These are phyloP conservation scores for Heliconius ismenius DNA, from an alignment of 2,888 invertebrate species.

Conservation along the genomic window DNA sequence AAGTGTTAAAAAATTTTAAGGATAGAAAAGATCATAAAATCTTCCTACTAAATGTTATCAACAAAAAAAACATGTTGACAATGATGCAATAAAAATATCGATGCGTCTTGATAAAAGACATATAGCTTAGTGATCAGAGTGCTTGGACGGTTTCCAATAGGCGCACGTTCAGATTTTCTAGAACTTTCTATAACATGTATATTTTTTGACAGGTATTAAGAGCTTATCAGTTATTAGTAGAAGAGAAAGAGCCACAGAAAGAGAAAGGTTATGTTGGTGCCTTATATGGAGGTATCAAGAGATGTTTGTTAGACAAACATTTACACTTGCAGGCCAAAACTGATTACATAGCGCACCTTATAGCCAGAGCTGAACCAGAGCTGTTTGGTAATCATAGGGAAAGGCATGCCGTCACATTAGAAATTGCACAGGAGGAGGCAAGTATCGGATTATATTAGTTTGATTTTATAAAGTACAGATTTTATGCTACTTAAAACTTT, in stretches of 20 bases:
- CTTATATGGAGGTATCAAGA: conserved; percentile 92
- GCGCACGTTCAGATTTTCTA: not conserved
- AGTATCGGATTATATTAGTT: conserved; percentile 27
- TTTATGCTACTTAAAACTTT: not conserved
- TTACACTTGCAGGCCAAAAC: conserved; percentile 93
- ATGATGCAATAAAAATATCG: not conserved
- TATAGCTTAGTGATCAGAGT: not conserved
- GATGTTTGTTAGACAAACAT: conserved; percentile 92
- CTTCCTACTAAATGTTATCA: too few relatives aligned
- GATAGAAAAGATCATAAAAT: not conserved
- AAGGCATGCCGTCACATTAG: conserved; percentile 97
- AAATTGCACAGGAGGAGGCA: conserved; percentile 96
- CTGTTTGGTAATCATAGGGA: conserved; percentile 93
- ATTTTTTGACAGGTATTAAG: conserved; percentile 79
- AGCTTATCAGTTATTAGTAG: conserved; percentile 93
- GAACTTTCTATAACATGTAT: not conserved
- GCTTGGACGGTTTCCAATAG: not conserved
- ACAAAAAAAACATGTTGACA: too few relatives aligned
- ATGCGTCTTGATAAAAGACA: not conserved
- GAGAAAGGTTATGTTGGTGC: conserved; percentile 95
- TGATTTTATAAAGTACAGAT: not conserved
- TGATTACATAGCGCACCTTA: conserved; percentile 93
- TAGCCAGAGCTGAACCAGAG: conserved; percentile 95
- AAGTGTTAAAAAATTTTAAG: not conserved
- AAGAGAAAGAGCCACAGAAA: conserved; percentile 90